A percentile compares a stretch with the other conserved stretches of the same genome.
phyloP scores from a whole-genome alignment of 2,113 vertebrate genomes.

The Gracilinanus agilis region DNA sequence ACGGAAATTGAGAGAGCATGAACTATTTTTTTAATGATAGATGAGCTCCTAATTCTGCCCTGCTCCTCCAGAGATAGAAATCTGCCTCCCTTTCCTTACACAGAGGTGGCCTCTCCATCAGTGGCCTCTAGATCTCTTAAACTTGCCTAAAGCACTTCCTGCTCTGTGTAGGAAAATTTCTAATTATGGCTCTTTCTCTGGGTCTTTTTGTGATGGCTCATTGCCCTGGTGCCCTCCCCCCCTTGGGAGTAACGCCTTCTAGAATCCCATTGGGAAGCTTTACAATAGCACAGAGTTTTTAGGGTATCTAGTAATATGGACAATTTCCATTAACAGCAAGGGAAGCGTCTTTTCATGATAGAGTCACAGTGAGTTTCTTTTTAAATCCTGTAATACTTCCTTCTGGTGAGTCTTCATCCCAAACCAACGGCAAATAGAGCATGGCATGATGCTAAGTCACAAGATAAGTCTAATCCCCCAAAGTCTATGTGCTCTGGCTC shows the following conservation, averaged over 20 bases:
- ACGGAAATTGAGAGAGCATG: not conserved
- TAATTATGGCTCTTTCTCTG: not conserved
- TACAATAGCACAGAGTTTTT: not conserved
- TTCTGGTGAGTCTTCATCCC: not conserved
- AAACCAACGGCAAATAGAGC: not conserved
- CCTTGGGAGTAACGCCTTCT: not conserved
- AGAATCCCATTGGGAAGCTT: not conserved
- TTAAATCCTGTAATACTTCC: not conserved
- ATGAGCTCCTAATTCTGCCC: not conserved
- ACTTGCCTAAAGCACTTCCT: not conserved
- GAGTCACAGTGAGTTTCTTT: not conserved
- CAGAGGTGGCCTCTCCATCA: too few species aligned
- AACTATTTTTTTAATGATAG: not conserved
- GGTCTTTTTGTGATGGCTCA: not conserved
- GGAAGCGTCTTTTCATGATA: not conserved
- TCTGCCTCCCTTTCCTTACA: not conserved
- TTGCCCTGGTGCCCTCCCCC: not conserved
- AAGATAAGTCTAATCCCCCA: not conserved
- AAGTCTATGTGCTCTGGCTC: not conserved
- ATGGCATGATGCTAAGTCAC: not conserved
- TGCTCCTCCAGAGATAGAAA: not conserved
- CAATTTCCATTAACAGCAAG: not conserved
- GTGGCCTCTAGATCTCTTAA: not conserved
- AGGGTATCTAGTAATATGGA: not conserved
- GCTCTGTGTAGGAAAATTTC: not conserved